A percentile compares a stretch with the other conserved stretches of the same genome.
Evolutionary conservation across 1,140 invertebrate species (phyloP).

Genomic region (Galleria mellonella): DNA sequence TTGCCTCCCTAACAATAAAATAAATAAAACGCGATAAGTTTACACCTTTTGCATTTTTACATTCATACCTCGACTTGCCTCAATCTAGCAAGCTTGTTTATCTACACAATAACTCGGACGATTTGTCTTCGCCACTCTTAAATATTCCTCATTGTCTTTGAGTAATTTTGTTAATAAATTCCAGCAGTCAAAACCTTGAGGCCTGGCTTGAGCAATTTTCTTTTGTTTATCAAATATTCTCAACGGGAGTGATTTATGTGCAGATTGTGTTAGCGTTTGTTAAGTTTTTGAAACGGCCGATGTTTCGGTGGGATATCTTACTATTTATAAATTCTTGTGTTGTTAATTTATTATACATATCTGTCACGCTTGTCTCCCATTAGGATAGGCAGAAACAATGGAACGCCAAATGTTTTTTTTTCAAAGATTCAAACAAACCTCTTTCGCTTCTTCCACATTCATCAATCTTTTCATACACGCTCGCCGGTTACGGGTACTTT

Average conservation of each 20-base stretch:
- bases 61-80: slow-evolving; percentile 8
- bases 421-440: too few relatives aligned
- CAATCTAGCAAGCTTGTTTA: slow-evolving; percentile 32
- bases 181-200: slow-evolving; percentile 52
- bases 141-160: slow-evolving; percentile 63
- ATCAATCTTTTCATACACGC: too few relatives aligned
- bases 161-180: slow-evolving; percentile 64
- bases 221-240: slow-evolving; percentile 56
- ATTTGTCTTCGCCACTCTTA: slow-evolving; percentile 55
- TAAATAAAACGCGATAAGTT: not conserved
- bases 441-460: too few relatives aligned
- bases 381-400: too few relatives aligned
- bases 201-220: slow-evolving; percentile 38
- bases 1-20: too few relatives aligned
- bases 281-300: not conserved
- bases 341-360: too few relatives aligned
- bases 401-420: too few relatives aligned
- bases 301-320: too few relatives aligned
- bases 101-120: slow-evolving; percentile 44
- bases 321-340: too few relatives aligned
- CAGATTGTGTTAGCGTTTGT: slow-evolving; percentile 8
- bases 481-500: too few relatives aligned
- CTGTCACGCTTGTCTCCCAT: too few relatives aligned
- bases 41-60: slow-evolving; percentile 2
- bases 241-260: slow-evolving; percentile 35